phyloP scores from a whole-genome alignment of 2,113 vertebrate genomes.

The Entelurus aequoreus region DNA sequence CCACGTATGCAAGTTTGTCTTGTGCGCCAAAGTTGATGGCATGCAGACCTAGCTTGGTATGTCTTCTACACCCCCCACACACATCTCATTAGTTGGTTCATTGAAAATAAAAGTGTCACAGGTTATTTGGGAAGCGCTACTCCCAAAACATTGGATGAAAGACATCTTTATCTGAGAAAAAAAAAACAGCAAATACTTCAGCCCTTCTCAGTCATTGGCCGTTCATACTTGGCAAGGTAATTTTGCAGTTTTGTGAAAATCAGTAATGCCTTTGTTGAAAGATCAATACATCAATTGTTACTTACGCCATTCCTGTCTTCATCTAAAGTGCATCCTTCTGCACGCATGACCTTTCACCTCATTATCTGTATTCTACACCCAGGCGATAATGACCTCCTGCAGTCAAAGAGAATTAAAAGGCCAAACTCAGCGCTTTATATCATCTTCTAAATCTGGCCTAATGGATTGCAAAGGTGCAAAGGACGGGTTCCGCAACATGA shows the following conservation, averaged over 20 bases:
- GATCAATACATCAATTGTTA: too few species aligned
- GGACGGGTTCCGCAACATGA: background rate
- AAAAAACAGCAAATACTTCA: too few species aligned
- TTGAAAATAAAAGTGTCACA: too few species aligned
- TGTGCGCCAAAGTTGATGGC: slow-evolving; percentile 18
- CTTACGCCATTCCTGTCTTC: too few species aligned
- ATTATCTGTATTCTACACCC: slow-evolving; percentile 24
- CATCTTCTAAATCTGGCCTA: slow-evolving; percentile 23
- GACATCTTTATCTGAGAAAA: too few species aligned
- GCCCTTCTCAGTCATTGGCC: too few species aligned
- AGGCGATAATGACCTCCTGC: slow-evolving; percentile 24
- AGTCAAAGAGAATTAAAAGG: slow-evolving; percentile 45
- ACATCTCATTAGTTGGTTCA: background rate
- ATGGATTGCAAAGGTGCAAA: slow-evolving; percentile 32
- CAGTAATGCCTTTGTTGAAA: too few species aligned
- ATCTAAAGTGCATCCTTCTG: background rate
- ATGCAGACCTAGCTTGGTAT: slow-evolving; percentile 19
- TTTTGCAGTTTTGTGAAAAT: too few species aligned
- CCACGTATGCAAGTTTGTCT: background rate
- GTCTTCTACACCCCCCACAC: slow-evolving; percentile 24
- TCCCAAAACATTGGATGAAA: too few species aligned
- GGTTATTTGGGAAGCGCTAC: too few species aligned
- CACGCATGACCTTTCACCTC: slow-evolving; percentile 6
- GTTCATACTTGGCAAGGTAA: too few species aligned
- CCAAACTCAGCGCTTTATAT: slow-evolving; percentile 16